A percentile compares a stretch with the other conserved stretches of the same genome.
These are phyloP conservation scores for Diorhabda elongata DNA, from an alignment of 1,140 invertebrate species.

Conservation along the genomic window DNA sequence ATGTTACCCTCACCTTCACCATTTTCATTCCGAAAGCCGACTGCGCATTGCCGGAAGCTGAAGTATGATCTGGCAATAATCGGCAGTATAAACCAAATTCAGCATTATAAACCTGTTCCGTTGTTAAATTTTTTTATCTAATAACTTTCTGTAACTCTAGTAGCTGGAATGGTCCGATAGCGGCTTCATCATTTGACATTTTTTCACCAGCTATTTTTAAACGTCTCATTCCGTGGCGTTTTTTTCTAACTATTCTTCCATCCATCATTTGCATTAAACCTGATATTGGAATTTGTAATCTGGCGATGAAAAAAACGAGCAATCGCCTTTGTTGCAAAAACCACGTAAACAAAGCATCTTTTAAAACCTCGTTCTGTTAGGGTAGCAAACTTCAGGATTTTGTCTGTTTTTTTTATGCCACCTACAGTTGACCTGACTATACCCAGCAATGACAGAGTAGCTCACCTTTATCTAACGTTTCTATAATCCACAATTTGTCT, in stretches of 20 bases:
- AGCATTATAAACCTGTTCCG: constrained; percentile 27
- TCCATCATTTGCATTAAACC: constrained; percentile 41
- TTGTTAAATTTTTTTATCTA: constrained; percentile 19
- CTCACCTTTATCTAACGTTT: too few species aligned
- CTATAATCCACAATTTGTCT: too few species aligned
- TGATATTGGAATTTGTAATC: not conserved
- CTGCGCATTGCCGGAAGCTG: constrained; percentile 11
- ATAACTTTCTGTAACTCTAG: constrained; percentile 34
- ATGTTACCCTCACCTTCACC: constrained; percentile 41
- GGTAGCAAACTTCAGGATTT: too few species aligned
- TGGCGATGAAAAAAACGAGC: constrained; percentile 6
- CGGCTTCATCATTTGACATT: constrained; percentile 31
- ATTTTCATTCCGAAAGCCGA: constrained; percentile 28
- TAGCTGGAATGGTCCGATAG: constrained; percentile 24
- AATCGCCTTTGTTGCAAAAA: constrained; percentile 13
- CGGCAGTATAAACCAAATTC: constrained; percentile 24
- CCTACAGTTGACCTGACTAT: too few species aligned
- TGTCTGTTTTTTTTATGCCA: too few species aligned
- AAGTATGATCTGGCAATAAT: constrained; percentile 23
- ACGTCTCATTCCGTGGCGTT: constrained; percentile 40
- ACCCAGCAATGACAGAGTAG: too few species aligned
- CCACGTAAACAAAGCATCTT: constrained; percentile 11
- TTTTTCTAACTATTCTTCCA: constrained; percentile 45
- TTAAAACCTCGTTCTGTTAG: not conserved
- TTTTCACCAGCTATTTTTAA: constrained; percentile 42